These are phyloP conservation scores for Picus viridis DNA, from an alignment of 2,797 vertebrate species.

Conservation along the genomic window DNA sequence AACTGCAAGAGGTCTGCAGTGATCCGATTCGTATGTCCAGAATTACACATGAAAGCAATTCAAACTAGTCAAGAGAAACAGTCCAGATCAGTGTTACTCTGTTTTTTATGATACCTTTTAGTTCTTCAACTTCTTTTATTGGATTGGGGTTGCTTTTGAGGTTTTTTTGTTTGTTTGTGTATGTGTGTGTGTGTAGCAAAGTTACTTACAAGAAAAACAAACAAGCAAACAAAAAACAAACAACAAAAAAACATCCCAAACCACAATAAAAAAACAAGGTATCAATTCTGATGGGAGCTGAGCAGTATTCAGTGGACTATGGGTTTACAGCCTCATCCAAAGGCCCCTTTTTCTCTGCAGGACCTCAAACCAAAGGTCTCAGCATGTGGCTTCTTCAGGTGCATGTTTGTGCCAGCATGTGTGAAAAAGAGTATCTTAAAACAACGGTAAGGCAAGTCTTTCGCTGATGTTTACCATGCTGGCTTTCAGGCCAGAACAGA, in stretches of 20 bases:
- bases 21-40: background rate
- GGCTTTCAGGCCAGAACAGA: background rate
- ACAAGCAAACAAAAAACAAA: no score
- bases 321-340: background rate
- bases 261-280: background rate
- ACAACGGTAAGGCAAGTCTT: background rate
- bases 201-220: no score
- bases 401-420: accelerated
- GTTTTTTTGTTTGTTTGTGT: background rate
- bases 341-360: background rate
- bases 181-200: no score
- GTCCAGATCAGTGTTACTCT: background rate
- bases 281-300: background rate
- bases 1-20: background rate
- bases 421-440: background rate
- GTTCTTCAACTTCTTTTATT: background rate
- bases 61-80: background rate
- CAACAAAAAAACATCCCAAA: no score
- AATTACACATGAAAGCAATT: background rate
- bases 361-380: background rate
- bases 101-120: background rate
- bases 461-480: background rate
- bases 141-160: background rate
- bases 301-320: accelerated
- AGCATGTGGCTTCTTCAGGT: background rate